Base-by-base conservation (phyloP, 2,113 vertebrate genomes). In the Rhea pennata region DNA sequence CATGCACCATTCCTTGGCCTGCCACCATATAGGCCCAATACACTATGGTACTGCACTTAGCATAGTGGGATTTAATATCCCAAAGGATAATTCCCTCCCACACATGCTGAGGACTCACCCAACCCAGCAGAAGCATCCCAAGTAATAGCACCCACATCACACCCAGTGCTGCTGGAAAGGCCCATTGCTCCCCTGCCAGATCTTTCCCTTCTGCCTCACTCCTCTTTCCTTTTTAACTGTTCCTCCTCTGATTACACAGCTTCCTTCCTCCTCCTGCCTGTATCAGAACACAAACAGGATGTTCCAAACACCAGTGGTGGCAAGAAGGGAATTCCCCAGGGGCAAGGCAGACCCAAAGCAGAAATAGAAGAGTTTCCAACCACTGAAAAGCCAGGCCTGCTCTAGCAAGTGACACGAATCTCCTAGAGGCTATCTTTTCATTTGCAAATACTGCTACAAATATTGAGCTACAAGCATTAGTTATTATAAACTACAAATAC, bases 161-260 rank as follows among this genome's bases (percentile, higher is more conserved):
- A 66, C 22, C 0, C 14, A 8, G 33, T 31, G 61, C 74, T 72
- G 23, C 9, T 3, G 1, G 61, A 81, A 95, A 77, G 29, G 20
- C 27, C 62, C 33, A 15, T 59, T 40, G 61, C 62, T 82, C 50
- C 24, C 42, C 56, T 11, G 31, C 56, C 56, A 59, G 56, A 33
- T 59, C 56, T 59, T 33, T 59, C 56, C 46, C 23, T 91, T 79
- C 31, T 61, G 17, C 31, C 26, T 67, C 61, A 15, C 31, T 90
- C 31, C 33, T 59, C 10, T 17, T 44, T n/a, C 42, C 42, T 15
- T 59, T 58, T 14, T 64, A 67, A 69, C 51, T 56, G 39, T 65
- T 2, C 2, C 3, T 3, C 0, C 58, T 51, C 4, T 10, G 48
- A 90, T 71, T 4, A 58, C 12, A 71, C 8, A 58, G 24, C 14